These are phyloP conservation scores for Sarcophaga subvicina DNA, from an alignment of 2,888 invertebrate species.

Conservation along the genomic window DNA sequence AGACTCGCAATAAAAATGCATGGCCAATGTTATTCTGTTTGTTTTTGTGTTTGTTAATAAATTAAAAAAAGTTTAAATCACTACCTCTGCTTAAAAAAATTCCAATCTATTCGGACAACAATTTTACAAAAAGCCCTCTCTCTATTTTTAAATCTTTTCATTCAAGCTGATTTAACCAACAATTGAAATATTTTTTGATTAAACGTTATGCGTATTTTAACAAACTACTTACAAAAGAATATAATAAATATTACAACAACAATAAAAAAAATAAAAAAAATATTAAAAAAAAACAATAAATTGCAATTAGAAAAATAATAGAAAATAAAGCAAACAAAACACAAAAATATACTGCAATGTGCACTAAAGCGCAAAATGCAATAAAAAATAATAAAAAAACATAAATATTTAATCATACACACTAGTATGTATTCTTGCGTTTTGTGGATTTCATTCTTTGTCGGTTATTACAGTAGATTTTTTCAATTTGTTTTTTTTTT, in stretches of 20 bases:
- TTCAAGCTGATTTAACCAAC: background rate
- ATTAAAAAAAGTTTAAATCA: too few relatives aligned
- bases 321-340: background rate
- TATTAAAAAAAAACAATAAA: slow-evolving; percentile 21
- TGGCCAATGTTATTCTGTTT: too few relatives aligned
- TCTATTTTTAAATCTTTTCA: background rate
- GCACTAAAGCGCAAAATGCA: slow-evolving; percentile 69
- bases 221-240: background rate
- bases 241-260: background rate
- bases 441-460: slow-evolving; percentile 12
- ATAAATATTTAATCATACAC: slow-evolving; percentile 55
- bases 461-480: background rate
- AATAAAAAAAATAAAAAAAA: background rate
- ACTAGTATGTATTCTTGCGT: background rate
- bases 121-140: background rate
- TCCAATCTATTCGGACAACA: background rate
- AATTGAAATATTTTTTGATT: slow-evolving; percentile 6
- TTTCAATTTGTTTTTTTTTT: background rate
- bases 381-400: background rate
- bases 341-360: slow-evolving; percentile 60
- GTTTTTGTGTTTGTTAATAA: too few relatives aligned
- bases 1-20: too few relatives aligned
- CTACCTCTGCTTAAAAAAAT: too few relatives aligned
- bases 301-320: slow-evolving; percentile 33
- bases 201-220: slow-evolving; percentile 1